A percentile compares a stretch with the other conserved stretches of the same genome.
These are phyloP conservation scores for Lanius collurio DNA, from an alignment of 2,113 vertebrate genomes.

Conservation along the genomic window DNA sequence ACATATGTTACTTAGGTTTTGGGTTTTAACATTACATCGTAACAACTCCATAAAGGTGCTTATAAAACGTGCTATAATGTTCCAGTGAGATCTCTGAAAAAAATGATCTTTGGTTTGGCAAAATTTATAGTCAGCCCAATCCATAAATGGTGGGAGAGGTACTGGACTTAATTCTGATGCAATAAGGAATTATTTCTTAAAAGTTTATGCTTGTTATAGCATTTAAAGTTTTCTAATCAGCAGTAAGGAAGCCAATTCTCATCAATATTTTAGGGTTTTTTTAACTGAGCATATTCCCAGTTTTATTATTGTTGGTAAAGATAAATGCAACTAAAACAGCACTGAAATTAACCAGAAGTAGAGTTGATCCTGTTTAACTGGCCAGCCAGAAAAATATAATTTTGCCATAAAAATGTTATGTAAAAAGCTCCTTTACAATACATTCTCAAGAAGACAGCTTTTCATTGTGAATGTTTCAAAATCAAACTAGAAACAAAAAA, in stretches of 20 bases:
- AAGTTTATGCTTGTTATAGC: background rate
- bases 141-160: background rate
- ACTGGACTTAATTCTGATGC: background rate
- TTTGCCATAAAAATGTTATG: background rate
- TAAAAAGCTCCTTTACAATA: background rate
- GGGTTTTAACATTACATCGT: background rate
- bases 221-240: background rate
- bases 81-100: background rate
- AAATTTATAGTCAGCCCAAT: background rate
- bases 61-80: background rate
- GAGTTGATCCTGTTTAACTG: background rate
- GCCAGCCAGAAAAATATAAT: background rate
- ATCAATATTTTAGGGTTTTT: background rate
- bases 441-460: background rate
- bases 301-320: background rate
- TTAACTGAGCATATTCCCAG: background rate
- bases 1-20: background rate
- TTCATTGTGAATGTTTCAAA: background rate
- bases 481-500: background rate
- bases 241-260: background rate
- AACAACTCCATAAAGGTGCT: background rate
- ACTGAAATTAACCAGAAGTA: background rate
- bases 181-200: background rate
- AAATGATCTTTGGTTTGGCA: background rate
- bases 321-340: background rate